phyloP scores from a whole-genome alignment of 2,888 invertebrate genomes.

The Ptilodon capucinus region DNA sequence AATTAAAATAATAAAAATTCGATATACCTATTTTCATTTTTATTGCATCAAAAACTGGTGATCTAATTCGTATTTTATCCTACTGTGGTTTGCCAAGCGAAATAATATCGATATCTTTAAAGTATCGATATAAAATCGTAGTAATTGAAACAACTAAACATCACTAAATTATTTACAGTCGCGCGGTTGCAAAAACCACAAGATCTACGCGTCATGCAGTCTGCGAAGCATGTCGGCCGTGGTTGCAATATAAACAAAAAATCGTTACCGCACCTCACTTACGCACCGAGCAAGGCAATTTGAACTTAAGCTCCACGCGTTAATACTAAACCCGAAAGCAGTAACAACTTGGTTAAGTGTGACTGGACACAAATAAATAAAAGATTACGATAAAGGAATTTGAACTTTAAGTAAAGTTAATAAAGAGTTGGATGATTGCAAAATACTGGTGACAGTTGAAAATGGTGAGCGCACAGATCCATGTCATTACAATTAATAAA shows the following conservation, averaged over 20 bases:
- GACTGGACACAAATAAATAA: conserved; percentile 2
- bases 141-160: conserved; percentile 18
- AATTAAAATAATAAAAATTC: no score
- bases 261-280: conserved; percentile 14
- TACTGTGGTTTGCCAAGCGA: no score
- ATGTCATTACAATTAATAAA: conserved; percentile 15
- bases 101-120: conserved; percentile 25
- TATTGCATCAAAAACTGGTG: no score
- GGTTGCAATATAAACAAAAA: conserved; percentile 59
- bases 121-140: conserved; percentile 6
- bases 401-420: conserved; percentile 5
- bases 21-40: no score
- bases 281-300: conserved; percentile 21
- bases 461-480: neutral
- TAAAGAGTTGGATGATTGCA: conserved; percentile 1
- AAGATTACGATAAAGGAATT: conserved; percentile 8
- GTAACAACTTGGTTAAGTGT: conserved; percentile 5
- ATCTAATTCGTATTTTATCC: no score
- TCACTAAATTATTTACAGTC: conserved; percentile 61
- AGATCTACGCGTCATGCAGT: conserved; percentile 74
- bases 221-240: conserved; percentile 48
- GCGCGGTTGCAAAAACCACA: conserved; percentile 68
- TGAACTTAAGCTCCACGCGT: conserved; percentile 28
- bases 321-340: conserved; percentile 10
- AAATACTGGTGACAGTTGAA: neutral